Conservation (phyloP, 2,888 invertebrate species). For the Ophion obscuratus region DNA sequence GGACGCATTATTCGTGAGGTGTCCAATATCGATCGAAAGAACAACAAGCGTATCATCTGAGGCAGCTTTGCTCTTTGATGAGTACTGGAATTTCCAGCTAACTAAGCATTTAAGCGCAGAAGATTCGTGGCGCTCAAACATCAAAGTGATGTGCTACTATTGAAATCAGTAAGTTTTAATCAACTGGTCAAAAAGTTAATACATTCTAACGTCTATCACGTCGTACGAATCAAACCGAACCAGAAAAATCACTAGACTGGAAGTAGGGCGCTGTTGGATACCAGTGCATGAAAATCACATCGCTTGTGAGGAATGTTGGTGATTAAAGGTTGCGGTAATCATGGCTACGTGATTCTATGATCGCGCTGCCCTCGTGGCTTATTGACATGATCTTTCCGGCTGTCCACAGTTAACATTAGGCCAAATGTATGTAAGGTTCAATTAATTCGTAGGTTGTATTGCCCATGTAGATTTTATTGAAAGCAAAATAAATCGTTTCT, state of each 20-base stretch:
- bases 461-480: not conserved
- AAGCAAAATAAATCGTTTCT: too few species aligned
- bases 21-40: too few species aligned
- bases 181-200: too few species aligned
- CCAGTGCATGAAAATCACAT: conserved; percentile 3
- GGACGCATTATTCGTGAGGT: not conserved
- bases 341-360: not conserved
- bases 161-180: too few species aligned
- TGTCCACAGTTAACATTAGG: conserved; percentile 36
- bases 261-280: conserved; percentile 23
- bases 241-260: not conserved
- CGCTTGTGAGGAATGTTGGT: conserved; percentile 29
- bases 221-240: too few species aligned
- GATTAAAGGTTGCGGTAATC: conserved; percentile 60
- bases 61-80: not conserved
- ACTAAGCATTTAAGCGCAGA: too few species aligned
- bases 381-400: conserved; percentile 35
- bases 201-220: too few species aligned
- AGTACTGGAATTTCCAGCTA: not conserved
- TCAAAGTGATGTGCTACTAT: too few species aligned
- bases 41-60: too few species aligned
- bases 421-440: conserved; percentile 41
- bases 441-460: conserved; percentile 8
- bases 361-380: not conserved
- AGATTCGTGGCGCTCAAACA: too few species aligned